Evolutionary conservation across 2,113 vertebrate genomes (phyloP), one percentile per base, ranked within the genome.

Genomic region (Boulengeromyrus knoepffleri): DNA sequence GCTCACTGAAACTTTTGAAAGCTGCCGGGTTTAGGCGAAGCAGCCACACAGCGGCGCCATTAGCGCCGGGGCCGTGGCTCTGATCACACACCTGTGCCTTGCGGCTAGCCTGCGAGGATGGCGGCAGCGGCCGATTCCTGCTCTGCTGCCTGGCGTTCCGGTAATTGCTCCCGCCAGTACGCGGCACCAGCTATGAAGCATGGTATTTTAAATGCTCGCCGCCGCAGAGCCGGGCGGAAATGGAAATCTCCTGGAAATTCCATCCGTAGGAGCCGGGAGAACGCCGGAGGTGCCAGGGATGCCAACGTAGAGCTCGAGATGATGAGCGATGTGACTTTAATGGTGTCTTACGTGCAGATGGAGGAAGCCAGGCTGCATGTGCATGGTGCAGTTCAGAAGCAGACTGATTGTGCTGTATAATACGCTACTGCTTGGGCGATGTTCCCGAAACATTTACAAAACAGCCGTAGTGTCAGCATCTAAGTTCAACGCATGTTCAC

Each of bases 71-170:
- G 5, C 36, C 36, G 5, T 5, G 74, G 10, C n/a, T 31, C 62
- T 13, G n/a, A 70, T 70, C 10, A 12, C 62, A 13, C 62, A 27
- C 62, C n/a, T 31, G 62, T 12, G 62, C 62, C 62, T 31, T 13
- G 27, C 10, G 1, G 10, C 27, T 70, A 2, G n/a, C 3, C n/a
- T 91, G 92, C 93, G 93, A 94, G 93, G 91, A 91, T 15, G 77
- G 93, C 89, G 5, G 66, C 92, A 89, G 19, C 3, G 87, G 90
- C 90, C 91, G 89, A 93, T 92, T 93, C 88, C 90, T 89, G 92
- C 91, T 93, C 92, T 93, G 92, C 93, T 85, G 92, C 90, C 88
- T 90, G 91, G 92, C 91, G 66, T 90, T 70, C 91, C 88, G 45
- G 31, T 92, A 92, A 91, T 89, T 52, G 90, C 91, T 62, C 27